phyloP scores from a whole-genome alignment of 2,888 invertebrate genomes.

The Plagodis pulveraria region DNA sequence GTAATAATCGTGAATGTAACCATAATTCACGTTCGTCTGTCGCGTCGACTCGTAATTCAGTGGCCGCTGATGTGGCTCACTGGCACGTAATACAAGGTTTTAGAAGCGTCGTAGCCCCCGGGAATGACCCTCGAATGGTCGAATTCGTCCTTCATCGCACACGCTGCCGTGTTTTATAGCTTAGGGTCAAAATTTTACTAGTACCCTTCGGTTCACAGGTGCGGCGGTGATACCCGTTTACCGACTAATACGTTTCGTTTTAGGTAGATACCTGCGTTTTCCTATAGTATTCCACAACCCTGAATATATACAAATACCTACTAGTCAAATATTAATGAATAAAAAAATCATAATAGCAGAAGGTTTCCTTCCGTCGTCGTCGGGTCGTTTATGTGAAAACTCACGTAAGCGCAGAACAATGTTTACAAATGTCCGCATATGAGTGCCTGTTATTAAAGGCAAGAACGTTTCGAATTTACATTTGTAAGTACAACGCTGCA shows the following conservation, averaged over 20 bases:
- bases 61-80: slow-evolving; percentile 69
- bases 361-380: slow-evolving; percentile 16
- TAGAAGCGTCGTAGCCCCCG: slow-evolving; percentile 58
- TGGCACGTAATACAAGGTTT: slow-evolving; percentile 70
- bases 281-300: no score
- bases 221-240: slow-evolving; percentile 39
- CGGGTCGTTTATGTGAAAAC: slow-evolving; percentile 26
- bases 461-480: slow-evolving; percentile 36
- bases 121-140: slow-evolving; percentile 67
- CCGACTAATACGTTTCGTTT: slow-evolving; percentile 1
- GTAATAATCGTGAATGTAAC: slow-evolving; percentile 64
- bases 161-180: slow-evolving; percentile 64
- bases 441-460: slow-evolving; percentile 34
- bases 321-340: slow-evolving; percentile 4
- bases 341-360: slow-evolving; percentile 20
- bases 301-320: no score
- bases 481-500: slow-evolving; percentile 28
- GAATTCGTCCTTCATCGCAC: slow-evolving; percentile 70
- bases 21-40: slow-evolving; percentile 61
- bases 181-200: slow-evolving; percentile 56
- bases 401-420: slow-evolving; percentile 34
- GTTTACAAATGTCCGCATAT: slow-evolving; percentile 36
- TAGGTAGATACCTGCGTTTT: neutral
- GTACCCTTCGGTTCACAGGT: slow-evolving; percentile 51
- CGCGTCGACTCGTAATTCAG: slow-evolving; percentile 57